These are phyloP conservation scores for Telmatochromis sp. DNA, from an alignment of 2,113 vertebrate genomes.

Conservation along the genomic window DNA sequence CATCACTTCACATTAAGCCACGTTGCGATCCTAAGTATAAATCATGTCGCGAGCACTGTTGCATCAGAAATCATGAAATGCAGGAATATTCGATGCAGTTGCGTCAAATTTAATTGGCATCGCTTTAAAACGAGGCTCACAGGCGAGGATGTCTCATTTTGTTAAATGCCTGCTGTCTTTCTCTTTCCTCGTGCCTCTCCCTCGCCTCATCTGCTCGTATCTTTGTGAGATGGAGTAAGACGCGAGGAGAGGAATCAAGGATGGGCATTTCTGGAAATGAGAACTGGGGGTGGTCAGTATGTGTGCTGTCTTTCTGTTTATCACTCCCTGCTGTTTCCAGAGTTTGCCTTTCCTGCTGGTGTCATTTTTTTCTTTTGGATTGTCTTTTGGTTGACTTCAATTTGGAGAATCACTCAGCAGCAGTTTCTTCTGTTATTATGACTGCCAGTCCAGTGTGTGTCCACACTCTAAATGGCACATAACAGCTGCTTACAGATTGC, in stretches of 20 bases:
- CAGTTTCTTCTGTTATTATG: background rate
- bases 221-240: background rate
- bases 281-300: background rate
- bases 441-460: background rate
- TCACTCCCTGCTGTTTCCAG: background rate
- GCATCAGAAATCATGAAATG: background rate
- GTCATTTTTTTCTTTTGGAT: background rate
- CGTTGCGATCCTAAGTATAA: background rate
- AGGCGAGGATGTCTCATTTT: background rate
- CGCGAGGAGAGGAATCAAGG: background rate
- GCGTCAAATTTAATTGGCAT: background rate
- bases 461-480: background rate
- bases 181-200: background rate
- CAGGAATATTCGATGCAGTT: background rate
- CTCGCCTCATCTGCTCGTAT: background rate
- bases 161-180: background rate
- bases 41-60: accelerated
- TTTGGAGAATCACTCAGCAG: background rate
- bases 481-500: background rate
- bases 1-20: background rate
- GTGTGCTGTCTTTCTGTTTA: background rate
- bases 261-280: background rate
- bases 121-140: background rate
- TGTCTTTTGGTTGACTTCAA: background rate
- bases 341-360: background rate